These are phyloP conservation scores for Cotesia vestalis DNA, from an alignment of 1,140 invertebrate genomes.

Conservation along the genomic window DNA sequence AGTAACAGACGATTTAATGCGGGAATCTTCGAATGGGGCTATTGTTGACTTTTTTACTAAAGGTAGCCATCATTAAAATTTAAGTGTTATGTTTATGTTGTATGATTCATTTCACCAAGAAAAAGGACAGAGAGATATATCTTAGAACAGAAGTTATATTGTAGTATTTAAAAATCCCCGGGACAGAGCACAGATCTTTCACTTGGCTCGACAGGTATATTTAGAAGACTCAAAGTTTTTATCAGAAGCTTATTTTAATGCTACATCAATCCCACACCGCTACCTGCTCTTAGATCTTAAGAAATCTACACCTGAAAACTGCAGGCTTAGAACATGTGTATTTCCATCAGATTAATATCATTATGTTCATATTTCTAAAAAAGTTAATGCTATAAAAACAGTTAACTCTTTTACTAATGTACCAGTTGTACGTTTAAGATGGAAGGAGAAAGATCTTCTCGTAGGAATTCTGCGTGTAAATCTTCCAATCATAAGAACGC, in stretches of 20 bases:
- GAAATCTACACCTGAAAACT: slow-evolving; percentile 47
- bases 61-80: slow-evolving; percentile 29
- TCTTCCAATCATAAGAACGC: not conserved
- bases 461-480: too few relatives aligned
- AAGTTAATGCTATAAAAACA: too few relatives aligned
- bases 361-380: slow-evolving; percentile 35
- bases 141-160: slow-evolving; percentile 40
- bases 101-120: not conserved
- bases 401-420: too few relatives aligned
- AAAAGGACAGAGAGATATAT: not conserved
- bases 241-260: slow-evolving; percentile 52
- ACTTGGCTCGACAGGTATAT: slow-evolving; percentile 48
- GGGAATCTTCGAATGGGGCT: slow-evolving; percentile 18
- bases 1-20: slow-evolving; percentile 24
- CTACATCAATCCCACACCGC: slow-evolving; percentile 48
- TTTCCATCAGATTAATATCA: slow-evolving; percentile 28
- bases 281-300: slow-evolving; percentile 53
- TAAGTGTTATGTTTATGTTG: not conserved
- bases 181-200: too few relatives aligned
- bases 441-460: too few relatives aligned
- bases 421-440: too few relatives aligned
- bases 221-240: slow-evolving; percentile 46
- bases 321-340: slow-evolving; percentile 41
- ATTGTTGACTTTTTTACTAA: slow-evolving; percentile 26
- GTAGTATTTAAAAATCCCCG: slow-evolving; percentile 58